Conservation (phyloP, 2,113 vertebrate species). For the Bujurquina vittata region DNA sequence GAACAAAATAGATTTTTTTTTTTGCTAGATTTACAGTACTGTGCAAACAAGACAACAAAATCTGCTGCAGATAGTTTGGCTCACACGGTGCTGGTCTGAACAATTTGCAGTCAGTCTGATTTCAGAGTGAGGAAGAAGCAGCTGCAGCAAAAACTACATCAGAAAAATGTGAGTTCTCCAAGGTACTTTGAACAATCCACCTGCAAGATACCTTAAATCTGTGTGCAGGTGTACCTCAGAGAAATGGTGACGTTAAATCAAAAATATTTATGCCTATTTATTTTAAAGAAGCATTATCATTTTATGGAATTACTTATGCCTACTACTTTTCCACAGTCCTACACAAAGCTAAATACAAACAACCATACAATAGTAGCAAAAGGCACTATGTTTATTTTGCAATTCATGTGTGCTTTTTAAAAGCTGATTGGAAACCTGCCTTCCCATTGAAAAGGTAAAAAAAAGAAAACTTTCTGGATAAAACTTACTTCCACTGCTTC, state of each 20-base stretch:
- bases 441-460: neutral
- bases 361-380: neutral
- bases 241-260: too few species aligned
- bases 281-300: too few species aligned
- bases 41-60: neutral
- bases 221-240: too few species aligned
- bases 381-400: neutral
- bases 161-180: too few species aligned
- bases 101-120: neutral
- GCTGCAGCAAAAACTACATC: neutral
- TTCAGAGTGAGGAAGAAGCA: neutral
- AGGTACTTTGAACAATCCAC: too few species aligned
- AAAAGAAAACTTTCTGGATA: rapidly evolving
- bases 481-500: too few species aligned
- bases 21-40: neutral
- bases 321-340: neutral
- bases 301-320: neutral
- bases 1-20: neutral
- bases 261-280: too few species aligned
- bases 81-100: neutral
- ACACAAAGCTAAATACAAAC: neutral
- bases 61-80: neutral
- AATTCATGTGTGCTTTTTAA: neutral
- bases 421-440: too few species aligned
- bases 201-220: too few species aligned